Evolutionary conservation across 2,797 vertebrate species (phyloP), one percentile per base, ranked within the genome.

Genomic region (Craterocephalus amniculus): DNA sequence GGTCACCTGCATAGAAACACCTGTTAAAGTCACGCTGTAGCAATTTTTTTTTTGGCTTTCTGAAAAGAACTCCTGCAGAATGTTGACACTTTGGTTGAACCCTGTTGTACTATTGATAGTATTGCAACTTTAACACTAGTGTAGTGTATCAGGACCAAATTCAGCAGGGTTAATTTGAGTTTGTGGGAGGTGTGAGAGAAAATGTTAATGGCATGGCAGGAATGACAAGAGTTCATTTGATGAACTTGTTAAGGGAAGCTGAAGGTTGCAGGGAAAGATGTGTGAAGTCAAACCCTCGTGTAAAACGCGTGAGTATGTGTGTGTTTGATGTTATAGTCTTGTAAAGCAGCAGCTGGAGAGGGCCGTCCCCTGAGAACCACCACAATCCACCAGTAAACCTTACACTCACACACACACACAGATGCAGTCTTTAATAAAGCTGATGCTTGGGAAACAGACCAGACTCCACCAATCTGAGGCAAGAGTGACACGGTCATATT

Each of bases 301-400:
- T 83, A 78, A 83, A 84, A 63, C 43, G 49, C 67, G 84, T 70
- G 79, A 79, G 67, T 80, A 27, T 80, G 80, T 84, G 85, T 86
- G 84, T 90, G 89, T 94, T 94, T 94, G 94, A 94, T 93, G 92
- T 93, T 87, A 90, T 78, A 84, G 80, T 89, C 91, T 94, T 92
- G 86, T 94, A 94, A 94, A 94, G 87, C 73, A 81, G 86, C 93
- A 94, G 94, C 94, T 94, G 94, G 91, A 91, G 83, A 90, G 92
- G 90, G 86, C 81, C 81, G 91, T 92, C 91, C 91, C 90, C 64
- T 55, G 80, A 87, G 86, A 91, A 87, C 87, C 89, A 89, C 90
- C 88, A 72, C 89, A 86, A 85, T 83, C 73, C 34, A 81, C 91
- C 89, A 91, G 89, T 94, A 94, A 94, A 95, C 86, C 90, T 79